These are phyloP conservation scores for Selene dorsalis DNA, from an alignment of 2,797 vertebrate species.

Conservation along the genomic window DNA sequence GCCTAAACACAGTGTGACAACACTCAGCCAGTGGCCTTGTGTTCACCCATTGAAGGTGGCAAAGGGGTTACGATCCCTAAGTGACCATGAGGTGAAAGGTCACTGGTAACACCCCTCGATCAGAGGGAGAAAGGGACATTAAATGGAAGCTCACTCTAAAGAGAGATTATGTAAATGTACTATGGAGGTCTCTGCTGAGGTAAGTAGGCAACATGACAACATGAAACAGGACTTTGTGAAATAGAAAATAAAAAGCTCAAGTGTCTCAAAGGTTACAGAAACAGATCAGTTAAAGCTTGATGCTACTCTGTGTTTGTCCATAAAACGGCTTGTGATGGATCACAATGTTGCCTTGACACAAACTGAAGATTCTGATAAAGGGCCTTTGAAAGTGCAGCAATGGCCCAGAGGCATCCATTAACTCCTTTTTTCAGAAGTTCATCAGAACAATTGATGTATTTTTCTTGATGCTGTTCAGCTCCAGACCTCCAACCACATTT, in stretches of 20 bases:
- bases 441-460: slow-evolving; percentile 25
- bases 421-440: slow-evolving; percentile 22
- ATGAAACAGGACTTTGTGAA: neutral
- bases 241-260: neutral
- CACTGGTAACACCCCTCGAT: slow-evolving; percentile 57
- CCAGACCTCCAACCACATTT: slow-evolving; percentile 19
- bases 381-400: slow-evolving; percentile 19
- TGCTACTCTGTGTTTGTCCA: slow-evolving; percentile 6
- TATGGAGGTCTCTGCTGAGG: slow-evolving; percentile 30
- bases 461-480: slow-evolving; percentile 25
- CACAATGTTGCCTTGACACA: slow-evolving; percentile 45
- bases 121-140: slow-evolving; percentile 52
- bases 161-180: slow-evolving; percentile 45
- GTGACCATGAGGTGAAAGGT: slow-evolving; percentile 75
- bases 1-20: slow-evolving; percentile 67
- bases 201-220: slow-evolving; percentile 7
- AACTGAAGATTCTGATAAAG: slow-evolving; percentile 38
- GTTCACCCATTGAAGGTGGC: slow-evolving; percentile 72
- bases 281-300: neutral
- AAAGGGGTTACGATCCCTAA: slow-evolving; percentile 70
- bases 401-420: slow-evolving; percentile 37
- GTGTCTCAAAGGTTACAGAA: neutral
- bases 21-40: slow-evolving; percentile 67
- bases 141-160: slow-evolving; percentile 45
- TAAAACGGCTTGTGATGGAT: slow-evolving; percentile 39